Evolutionary conservation across 2,888 invertebrate genomes (phyloP).

Genomic region (Glaucopsyche alexis): DNA sequence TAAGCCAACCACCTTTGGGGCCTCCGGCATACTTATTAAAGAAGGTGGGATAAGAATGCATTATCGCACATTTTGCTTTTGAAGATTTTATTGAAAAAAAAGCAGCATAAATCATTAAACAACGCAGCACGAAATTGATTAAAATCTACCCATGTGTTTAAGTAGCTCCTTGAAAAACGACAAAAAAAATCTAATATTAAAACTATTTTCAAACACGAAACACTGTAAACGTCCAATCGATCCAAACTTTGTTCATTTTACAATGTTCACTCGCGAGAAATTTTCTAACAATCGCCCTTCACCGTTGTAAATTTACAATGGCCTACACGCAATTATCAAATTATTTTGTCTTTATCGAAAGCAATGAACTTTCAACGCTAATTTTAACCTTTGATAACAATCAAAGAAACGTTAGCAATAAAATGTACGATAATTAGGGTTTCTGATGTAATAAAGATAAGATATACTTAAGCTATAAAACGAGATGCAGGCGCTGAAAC

Average conservation of each 20-base stretch:
- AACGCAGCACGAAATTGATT: neutral
- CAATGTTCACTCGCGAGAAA: neutral
- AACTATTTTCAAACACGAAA: constrained; percentile 7
- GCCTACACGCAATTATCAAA: constrained; percentile 27
- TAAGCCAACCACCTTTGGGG: too few relatives aligned
- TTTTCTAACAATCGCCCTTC: neutral
- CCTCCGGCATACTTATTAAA: too few relatives aligned
- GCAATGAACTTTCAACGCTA: constrained; percentile 7
- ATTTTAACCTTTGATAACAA: constrained; percentile 16
- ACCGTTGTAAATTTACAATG: constrained; percentile 11
- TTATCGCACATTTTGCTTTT: too few relatives aligned
- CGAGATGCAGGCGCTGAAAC: constrained; percentile 8
- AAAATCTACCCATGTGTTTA: too few relatives aligned
- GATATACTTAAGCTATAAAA: neutral
- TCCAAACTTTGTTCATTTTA: constrained; percentile 16
- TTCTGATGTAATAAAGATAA: neutral
- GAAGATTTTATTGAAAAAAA: too few relatives aligned
- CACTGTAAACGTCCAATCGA: neutral
- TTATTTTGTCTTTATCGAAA: constrained; percentile 4
- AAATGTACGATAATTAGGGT: neutral
- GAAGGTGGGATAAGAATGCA: too few relatives aligned
- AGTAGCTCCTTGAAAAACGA: neutral
- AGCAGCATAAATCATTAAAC: too few relatives aligned
- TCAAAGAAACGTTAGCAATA: constrained; percentile 10
- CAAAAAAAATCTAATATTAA: neutral